Conservation (phyloP, 2,888 invertebrate species). For the Halictus ligatus region DNA sequence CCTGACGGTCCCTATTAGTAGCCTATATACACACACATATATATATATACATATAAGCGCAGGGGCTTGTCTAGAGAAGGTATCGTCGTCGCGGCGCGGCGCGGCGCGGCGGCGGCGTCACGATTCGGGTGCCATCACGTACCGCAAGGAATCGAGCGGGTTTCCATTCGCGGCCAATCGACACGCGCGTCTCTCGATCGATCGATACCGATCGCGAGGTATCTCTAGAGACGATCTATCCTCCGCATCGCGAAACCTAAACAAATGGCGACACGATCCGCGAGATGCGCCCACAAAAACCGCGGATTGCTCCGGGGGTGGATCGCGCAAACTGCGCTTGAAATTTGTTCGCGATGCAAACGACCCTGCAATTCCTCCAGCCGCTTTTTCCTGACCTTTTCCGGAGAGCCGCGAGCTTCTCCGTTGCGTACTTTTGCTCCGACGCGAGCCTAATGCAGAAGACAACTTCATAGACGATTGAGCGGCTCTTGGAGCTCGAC, state of each 20-base stretch:
- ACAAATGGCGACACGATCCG: constrained; percentile 44
- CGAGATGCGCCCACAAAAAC: constrained; percentile 10
- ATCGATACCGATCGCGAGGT: constrained; percentile 50
- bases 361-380: not conserved
- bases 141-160: constrained; percentile 70
- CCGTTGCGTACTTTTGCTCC: not conserved
- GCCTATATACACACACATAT: constrained; percentile 45
- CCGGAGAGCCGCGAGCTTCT: not conserved
- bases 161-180: constrained; percentile 75
- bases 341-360: constrained; percentile 9
- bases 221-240: not conserved
- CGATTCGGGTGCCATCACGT: constrained; percentile 80
- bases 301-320: not conserved
- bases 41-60: constrained; percentile 35
- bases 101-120: constrained; percentile 46
- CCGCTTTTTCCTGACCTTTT: not conserved
- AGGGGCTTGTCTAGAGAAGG: constrained; percentile 47
- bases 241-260: constrained; percentile 20
- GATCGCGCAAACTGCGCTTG: too few relatives aligned
- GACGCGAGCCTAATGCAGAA: not conserved
- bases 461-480: not conserved
- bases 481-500: too few relatives aligned
- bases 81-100: not conserved
- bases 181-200: constrained; percentile 55
- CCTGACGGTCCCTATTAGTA: constrained; percentile 68